phyloP scores from a whole-genome alignment of 2,888 invertebrate species.

The Lycia hirtaria region DNA sequence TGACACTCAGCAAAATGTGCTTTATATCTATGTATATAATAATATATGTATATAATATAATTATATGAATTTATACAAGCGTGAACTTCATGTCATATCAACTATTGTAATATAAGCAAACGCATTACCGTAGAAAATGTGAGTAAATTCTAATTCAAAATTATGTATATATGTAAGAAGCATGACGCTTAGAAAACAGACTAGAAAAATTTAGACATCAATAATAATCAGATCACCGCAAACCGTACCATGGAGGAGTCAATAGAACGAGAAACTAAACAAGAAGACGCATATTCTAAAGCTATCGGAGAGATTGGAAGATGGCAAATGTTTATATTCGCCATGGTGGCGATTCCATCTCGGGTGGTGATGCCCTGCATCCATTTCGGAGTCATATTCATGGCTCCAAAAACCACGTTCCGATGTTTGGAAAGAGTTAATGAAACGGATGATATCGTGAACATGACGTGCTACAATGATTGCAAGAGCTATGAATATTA shows the following conservation, averaged over 20 bases:
- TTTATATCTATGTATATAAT: no score
- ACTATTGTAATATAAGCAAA: no score
- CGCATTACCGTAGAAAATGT: no score
- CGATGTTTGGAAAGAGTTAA: constrained; percentile 65
- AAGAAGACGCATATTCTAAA: constrained; percentile 46
- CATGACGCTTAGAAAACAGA: no score
- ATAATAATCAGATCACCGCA: no score
- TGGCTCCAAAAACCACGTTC: constrained; percentile 86
- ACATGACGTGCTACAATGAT: constrained; percentile 73
- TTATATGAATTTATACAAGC: no score
- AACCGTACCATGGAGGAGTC: neutral
- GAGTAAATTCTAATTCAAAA: no score
- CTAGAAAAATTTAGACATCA: neutral
- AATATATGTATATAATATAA: no score
- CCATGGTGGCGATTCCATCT: constrained; percentile 84
- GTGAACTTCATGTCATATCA: no score
- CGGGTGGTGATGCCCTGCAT: constrained; percentile 90
- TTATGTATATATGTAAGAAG: no score
- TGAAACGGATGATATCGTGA: constrained; percentile 55
- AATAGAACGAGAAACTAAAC: constrained; percentile 17
- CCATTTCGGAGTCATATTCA: constrained; percentile 88
- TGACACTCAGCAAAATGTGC: no score
- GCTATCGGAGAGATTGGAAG: constrained; percentile 77
- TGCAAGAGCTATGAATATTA: constrained; percentile 84
- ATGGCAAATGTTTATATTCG: constrained; percentile 87